Evolutionary conservation across 2,113 vertebrate genomes (phyloP).

Genomic region (Phyllostomus discolor): DNA sequence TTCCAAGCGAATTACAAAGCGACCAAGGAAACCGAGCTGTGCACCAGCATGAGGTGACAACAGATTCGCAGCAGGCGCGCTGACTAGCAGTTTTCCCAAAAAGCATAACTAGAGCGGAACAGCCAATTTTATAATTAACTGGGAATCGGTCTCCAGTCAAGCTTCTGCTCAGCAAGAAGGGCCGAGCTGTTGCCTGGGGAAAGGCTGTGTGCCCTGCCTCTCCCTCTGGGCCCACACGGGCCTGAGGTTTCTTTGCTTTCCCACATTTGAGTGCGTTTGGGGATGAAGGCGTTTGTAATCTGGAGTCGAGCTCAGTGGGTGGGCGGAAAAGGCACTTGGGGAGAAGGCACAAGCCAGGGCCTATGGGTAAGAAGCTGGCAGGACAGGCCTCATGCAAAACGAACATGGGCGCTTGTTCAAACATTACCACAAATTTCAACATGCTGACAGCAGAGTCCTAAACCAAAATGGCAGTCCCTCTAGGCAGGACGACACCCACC

Average conservation of each 20-base stretch:
- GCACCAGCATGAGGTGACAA: neutral
- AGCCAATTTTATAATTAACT: conserved; percentile 56
- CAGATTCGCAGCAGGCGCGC: neutral
- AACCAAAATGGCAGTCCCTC: neutral
- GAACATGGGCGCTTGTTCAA: neutral
- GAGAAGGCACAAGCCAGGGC: neutral
- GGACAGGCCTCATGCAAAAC: neutral
- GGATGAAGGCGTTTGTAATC: neutral
- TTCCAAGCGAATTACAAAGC: neutral
- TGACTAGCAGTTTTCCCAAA: neutral
- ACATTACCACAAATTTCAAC: neutral
- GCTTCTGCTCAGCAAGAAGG: neutral
- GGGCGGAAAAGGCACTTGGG: neutral
- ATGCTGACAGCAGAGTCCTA: neutral
- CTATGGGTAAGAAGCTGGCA: neutral
- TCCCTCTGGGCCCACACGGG: neutral
- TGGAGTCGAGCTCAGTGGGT: neutral
- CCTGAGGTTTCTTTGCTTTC: neutral
- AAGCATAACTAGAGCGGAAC: neutral
- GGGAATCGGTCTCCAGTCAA: neutral
- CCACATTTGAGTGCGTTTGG: neutral
- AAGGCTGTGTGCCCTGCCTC: neutral
- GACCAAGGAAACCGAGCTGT: neutral
- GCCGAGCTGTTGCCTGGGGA: neutral
- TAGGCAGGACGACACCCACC: neutral